Percentiles rank a stretch among this genome's conserved stretches.
These are phyloP conservation scores for Cyclura pinguis DNA, from an alignment of 2,797 vertebrate species.

Conservation along the genomic window DNA sequence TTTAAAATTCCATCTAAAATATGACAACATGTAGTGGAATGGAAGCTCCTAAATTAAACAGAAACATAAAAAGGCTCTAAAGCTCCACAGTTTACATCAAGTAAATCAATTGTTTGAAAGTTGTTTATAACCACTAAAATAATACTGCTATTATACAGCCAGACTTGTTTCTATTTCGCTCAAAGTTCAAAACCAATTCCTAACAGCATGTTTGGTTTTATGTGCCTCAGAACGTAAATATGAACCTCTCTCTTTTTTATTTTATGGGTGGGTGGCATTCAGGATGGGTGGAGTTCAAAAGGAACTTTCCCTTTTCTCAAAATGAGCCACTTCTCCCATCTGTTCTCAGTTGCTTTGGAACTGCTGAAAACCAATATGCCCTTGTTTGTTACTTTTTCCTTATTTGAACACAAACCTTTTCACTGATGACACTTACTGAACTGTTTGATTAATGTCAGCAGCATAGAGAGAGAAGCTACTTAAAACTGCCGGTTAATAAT, in stretches of 20 bases:
- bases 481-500: constrained; percentile 33
- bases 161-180: background rate
- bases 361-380: constrained; percentile 56
- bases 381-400: constrained; percentile 48
- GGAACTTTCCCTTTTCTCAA: constrained; percentile 55
- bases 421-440: constrained; percentile 62
- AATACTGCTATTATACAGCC: background rate
- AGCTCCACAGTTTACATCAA: background rate
- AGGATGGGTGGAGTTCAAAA: constrained; percentile 60
- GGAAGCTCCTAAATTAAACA: constrained; percentile 23
- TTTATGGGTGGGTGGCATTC: constrained; percentile 40
- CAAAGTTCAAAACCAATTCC: constrained; percentile 2
- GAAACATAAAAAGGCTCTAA: constrained; percentile 13
- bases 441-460: constrained; percentile 58
- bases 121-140: background rate
- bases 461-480: constrained; percentile 50
- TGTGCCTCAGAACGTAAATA: constrained; percentile 26
- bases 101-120: constrained; percentile 15
- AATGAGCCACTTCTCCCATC: constrained; percentile 55
- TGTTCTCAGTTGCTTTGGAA: constrained; percentile 53
- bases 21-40: background rate
- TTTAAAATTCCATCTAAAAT: background rate
- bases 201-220: background rate
- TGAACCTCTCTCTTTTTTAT: constrained; percentile 22
- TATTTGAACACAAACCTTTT: constrained; percentile 29